These are phyloP conservation scores for Diplodus puntazzo DNA, from an alignment of 2,797 vertebrate genomes.

Conservation along the genomic window DNA sequence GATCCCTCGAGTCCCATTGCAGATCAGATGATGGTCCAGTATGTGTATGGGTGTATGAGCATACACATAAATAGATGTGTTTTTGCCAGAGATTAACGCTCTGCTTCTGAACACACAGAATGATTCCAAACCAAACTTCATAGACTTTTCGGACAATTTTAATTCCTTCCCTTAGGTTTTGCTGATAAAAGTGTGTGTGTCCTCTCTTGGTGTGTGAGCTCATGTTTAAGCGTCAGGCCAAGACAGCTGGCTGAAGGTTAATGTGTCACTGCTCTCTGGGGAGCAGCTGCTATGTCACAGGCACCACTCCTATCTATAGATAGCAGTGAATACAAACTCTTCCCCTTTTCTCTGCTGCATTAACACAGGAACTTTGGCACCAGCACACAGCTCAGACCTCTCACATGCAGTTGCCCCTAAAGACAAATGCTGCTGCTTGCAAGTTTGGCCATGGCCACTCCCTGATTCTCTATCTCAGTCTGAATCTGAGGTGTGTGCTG, in stretches of 20 bases:
- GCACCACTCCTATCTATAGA: conserved; percentile 79
- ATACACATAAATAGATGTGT: conserved; percentile 1
- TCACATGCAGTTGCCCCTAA: conserved; percentile 51
- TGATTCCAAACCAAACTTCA: not conserved
- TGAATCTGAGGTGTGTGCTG: conserved; percentile 39
- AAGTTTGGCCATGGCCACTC: conserved; percentile 54
- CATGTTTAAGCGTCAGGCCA: conserved; percentile 62
- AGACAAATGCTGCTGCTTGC: conserved; percentile 63
- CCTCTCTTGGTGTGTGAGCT: conserved; percentile 27
- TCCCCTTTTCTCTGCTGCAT: conserved; percentile 71
- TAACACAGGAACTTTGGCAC: conserved; percentile 54
- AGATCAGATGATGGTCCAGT: conserved; percentile 75
- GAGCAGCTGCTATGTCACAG: conserved; percentile 81
- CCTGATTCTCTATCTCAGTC: conserved; percentile 43
- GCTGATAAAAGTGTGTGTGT: not conserved
- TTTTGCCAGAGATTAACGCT: not conserved
- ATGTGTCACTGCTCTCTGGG: conserved; percentile 76
- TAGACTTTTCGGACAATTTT: not conserved
- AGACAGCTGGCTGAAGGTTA: conserved; percentile 85
- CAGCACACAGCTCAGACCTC: conserved; percentile 37
- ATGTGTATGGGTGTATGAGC: conserved; percentile 45
- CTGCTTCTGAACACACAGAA: not conserved
- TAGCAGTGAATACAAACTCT: conserved; percentile 81
- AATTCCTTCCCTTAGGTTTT: not conserved
- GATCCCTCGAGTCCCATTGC: conserved; percentile 64